Base-by-base conservation (phyloP, 2,797 vertebrate genomes). In the Myiothlypis coronata region DNA sequence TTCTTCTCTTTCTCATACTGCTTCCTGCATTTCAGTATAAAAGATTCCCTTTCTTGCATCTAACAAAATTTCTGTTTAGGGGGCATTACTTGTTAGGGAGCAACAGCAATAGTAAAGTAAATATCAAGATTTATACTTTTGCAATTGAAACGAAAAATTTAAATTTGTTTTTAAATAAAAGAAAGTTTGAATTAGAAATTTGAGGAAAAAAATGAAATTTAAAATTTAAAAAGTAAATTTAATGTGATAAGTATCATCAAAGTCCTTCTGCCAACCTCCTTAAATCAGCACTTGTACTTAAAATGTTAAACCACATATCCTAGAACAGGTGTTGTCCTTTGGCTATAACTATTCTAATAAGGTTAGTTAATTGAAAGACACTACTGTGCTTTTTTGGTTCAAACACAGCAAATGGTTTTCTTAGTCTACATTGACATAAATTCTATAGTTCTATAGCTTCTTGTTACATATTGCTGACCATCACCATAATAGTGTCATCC, bases 41-140 rank as follows among this genome's bases (percentile, higher is more conserved):
- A 20, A 84, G 3, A 24, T 30, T 7, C 3, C 6, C 49, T 23
- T 17, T 21, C 6, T 69, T 50, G 43, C 0, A 1, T 21, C 27
- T 72, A 67, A 41, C 2, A 89, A 79, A 91, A 32, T 8, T 67
- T 6, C 2, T 88, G 5, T 61, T 57, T 37, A 56, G 16, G 19
- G 10, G 83, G 3, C 30, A 78, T 43, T 75, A 39, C 8, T n/a
- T 78, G 3, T 32, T 72, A 74, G 10, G 22, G 12, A 83, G 18
- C 8, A 77, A 57, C 1, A 4, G 7, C 37, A 61, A 10, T 67
- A 61, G 46, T 18, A 60, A 64, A 90, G n/a, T 7, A 35, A 27
- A 75, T 43, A 41, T 30, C 22, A 87, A 35, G 8, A 9, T 7
- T 37, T 5, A 49, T 14, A 46, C 2, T 55, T 91, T 12, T 35